A percentile compares a stretch with the other conserved stretches of the same genome.
phyloP scores from a whole-genome alignment of 2,888 invertebrate genomes.

The Merodon equestris region DNA sequence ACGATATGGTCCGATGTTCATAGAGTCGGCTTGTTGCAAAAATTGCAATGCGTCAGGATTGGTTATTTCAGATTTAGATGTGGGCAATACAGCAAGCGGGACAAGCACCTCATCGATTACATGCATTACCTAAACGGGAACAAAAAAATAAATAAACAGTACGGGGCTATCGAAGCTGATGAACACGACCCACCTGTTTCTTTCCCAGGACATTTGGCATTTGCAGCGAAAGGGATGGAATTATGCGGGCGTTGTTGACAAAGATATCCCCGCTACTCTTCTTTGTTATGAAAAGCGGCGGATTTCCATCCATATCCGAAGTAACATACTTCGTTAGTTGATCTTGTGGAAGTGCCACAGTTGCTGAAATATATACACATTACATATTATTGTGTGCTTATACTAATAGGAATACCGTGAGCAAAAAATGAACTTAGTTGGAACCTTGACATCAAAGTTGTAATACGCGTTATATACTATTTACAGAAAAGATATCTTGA shows the following conservation, averaged over 20 bases:
- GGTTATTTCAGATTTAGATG: constrained; percentile 83
- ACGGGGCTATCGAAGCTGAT: constrained; percentile 79
- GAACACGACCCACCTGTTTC: constrained; percentile 81
- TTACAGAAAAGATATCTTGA: too few relatives aligned
- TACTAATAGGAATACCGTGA: too few relatives aligned
- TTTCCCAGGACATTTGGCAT: constrained; percentile 81
- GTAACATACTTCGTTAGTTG: constrained; percentile 81
- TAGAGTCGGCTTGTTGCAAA: constrained; percentile 86
- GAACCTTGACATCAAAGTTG: too few relatives aligned
- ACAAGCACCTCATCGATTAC: constrained; percentile 92
- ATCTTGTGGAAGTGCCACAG: constrained; percentile 86
- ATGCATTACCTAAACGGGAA: constrained; percentile 85
- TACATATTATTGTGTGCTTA: too few relatives aligned
- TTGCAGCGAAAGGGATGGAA: constrained; percentile 84
- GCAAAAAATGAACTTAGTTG: too few relatives aligned
- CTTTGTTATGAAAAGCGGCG: constrained; percentile 90
- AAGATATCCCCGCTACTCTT: constrained; percentile 85
- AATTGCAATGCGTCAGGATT: constrained; percentile 91
- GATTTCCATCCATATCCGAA: constrained; percentile 90
- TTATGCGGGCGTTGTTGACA: constrained; percentile 91
- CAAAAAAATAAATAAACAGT: neutral
- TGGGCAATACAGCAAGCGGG: constrained; percentile 84
- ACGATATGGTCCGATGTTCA: constrained; percentile 86
- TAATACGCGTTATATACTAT: too few relatives aligned
- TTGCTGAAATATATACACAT: constrained; percentile 82